Evolutionary conservation across 2,113 vertebrate species (phyloP).

Genomic region (Chlorodrepanis virens): DNA sequence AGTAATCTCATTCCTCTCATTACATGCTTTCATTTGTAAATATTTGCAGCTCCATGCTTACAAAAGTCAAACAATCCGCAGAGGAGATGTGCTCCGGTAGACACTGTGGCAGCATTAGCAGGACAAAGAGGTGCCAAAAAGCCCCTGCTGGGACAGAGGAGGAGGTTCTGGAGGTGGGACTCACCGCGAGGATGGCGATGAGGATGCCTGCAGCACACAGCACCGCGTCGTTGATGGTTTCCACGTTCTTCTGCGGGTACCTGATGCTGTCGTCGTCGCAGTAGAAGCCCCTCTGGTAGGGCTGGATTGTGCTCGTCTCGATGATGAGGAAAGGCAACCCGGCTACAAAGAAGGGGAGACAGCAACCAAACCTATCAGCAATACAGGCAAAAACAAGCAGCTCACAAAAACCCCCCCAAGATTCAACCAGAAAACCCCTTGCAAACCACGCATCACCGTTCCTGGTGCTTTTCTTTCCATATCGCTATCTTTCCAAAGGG

Average conservation of each 20-base stretch:
- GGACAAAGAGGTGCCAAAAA: neutral
- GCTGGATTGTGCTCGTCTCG: constrained; percentile 94
- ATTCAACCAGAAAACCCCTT: neutral
- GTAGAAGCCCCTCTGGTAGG: constrained; percentile 93
- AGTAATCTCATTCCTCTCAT: neutral
- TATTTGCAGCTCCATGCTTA: neutral
- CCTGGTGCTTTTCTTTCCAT: neutral
- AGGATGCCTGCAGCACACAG: constrained; percentile 94
- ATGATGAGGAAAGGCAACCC: constrained; percentile 98
- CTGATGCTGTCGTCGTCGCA: constrained; percentile 94
- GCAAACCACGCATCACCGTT: rapidly evolving
- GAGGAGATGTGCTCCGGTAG: neutral
- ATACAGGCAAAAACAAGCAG: constrained; percentile 9
- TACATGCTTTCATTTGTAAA: constrained; percentile 23
- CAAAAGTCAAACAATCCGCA: neutral
- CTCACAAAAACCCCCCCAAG: neutral
- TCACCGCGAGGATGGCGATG: constrained; percentile 94
- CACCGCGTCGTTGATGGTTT: constrained; percentile 96
- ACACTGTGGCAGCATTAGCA: rapidly evolving
- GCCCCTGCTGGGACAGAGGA: neutral
- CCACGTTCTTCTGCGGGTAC: constrained; percentile 91
- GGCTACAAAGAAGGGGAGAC: constrained; percentile 76
- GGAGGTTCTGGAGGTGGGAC: constrained; percentile 16
- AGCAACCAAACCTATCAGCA: neutral
- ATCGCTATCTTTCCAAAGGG: neutral